Conservation (phyloP, 2,113 vertebrate genomes). For the Caranx melampygus region DNA sequence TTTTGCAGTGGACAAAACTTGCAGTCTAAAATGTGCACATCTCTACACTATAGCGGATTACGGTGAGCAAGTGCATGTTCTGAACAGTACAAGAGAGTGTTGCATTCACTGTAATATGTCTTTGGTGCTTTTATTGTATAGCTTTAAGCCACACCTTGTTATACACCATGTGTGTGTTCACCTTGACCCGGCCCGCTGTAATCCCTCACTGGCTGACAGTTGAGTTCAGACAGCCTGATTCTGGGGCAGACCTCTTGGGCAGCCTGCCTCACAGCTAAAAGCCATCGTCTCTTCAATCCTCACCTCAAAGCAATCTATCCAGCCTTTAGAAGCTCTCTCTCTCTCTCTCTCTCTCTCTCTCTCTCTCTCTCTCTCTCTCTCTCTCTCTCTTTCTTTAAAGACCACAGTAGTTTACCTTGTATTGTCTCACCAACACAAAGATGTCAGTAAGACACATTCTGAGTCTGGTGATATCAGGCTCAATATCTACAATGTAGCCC, state of each 20-base stretch:
- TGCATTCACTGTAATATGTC: not conserved
- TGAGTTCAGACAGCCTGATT: constrained; percentile 43
- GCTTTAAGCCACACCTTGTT: constrained; percentile 14
- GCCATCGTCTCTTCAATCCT: constrained; percentile 47
- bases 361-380: not conserved
- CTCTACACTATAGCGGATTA: too few relatives aligned
- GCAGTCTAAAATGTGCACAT: too few relatives aligned
- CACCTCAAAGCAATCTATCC: constrained; percentile 54
- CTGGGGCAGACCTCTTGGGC: constrained; percentile 48
- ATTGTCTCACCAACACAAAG: constrained; percentile 1
- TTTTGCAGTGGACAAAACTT: too few relatives aligned
- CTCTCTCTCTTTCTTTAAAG: constrained; percentile 23
- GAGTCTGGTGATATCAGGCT: not conserved
- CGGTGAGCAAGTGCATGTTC: too few relatives aligned
- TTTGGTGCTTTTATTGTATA: not conserved
- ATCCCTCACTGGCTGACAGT: constrained; percentile 51
- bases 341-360: not conserved
- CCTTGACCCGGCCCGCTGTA: constrained; percentile 47
- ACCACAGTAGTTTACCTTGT: constrained; percentile 3
- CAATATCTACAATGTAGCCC: not conserved
- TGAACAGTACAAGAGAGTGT: too few relatives aligned
- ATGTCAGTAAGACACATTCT: not conserved
- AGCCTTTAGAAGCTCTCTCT: constrained; percentile 30
- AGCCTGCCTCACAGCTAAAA: constrained; percentile 50
- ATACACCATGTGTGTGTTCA: constrained; percentile 3